Percentiles rank a stretch among this genome's conserved stretches.
Evolutionary conservation across 2,888 invertebrate species (phyloP).

Genomic region (Molorchus minor): DNA sequence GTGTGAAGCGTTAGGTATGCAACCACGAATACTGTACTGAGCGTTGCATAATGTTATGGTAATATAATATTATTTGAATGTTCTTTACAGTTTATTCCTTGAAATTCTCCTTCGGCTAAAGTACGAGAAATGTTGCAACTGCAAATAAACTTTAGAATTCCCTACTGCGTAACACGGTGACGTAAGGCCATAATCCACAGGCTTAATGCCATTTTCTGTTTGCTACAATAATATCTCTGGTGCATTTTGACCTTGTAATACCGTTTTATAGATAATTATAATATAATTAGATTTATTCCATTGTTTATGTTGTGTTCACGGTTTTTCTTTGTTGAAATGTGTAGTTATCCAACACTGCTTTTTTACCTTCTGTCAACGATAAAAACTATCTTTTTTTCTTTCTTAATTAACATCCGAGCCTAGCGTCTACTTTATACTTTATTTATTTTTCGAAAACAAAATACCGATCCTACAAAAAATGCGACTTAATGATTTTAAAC

Average conservation of each 20-base stretch:
- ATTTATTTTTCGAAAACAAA: not conserved
- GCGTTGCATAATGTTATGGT: slow-evolving; percentile 30
- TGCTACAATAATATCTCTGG: slow-evolving; percentile 36
- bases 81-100: slow-evolving; percentile 28
- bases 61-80: slow-evolving; percentile 10
- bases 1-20: slow-evolving; percentile 28
- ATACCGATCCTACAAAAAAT: no score
- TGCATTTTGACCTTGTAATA: slow-evolving; percentile 58
- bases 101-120: slow-evolving; percentile 27
- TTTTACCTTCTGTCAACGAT: slow-evolving; percentile 11
- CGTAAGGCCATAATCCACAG: slow-evolving; percentile 38
- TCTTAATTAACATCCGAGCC: not conserved
- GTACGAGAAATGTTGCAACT: slow-evolving; percentile 29
- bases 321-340: slow-evolving; percentile 54
- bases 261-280: slow-evolving; percentile 60
- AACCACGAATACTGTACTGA: slow-evolving; percentile 30
- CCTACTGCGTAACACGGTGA: slow-evolving; percentile 44
- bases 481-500: no score
- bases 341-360: slow-evolving; percentile 41
- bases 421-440: not conserved
- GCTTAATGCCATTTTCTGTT: slow-evolving; percentile 39
- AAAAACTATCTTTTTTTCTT: not conserved
- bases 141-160: slow-evolving; percentile 41
- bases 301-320: slow-evolving; percentile 55
- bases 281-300: slow-evolving; percentile 58